Conservation (phyloP, 1,140 invertebrate species). For the Drosophila ananassae region DNA sequence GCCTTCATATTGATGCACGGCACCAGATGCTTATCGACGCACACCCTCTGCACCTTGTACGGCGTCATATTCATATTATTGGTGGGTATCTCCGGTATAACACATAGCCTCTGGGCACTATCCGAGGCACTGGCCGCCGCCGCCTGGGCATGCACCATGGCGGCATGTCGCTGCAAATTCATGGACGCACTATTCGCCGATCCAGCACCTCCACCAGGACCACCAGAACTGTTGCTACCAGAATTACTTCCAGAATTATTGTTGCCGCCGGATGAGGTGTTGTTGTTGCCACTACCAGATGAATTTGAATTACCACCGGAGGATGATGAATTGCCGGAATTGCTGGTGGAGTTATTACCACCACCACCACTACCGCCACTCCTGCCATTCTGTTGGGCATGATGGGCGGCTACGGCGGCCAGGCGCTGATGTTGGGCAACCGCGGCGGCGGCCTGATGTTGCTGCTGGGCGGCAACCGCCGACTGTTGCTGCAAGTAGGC, state of each 20-base stretch:
- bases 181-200: constrained; percentile 70
- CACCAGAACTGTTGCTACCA: neutral
- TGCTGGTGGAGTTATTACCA: neutral
- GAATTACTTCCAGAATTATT: constrained; percentile 18
- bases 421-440: constrained; percentile 63
- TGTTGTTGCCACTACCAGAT: constrained; percentile 27
- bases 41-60: constrained; percentile 90
- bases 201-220: too few species aligned
- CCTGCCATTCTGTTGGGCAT: constrained; percentile 66
- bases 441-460: constrained; percentile 50
- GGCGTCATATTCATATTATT: constrained; percentile 70
- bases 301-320: constrained; percentile 29
- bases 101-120: constrained; percentile 63
- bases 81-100: constrained; percentile 78
- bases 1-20: constrained; percentile 94
- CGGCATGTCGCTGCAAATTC: constrained; percentile 83
- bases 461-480: constrained; percentile 41
- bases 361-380: constrained; percentile 27
- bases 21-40: constrained; percentile 91
- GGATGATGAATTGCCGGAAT: neutral
- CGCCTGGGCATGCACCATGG: constrained; percentile 64
- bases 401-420: constrained; percentile 52
- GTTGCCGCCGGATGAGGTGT: constrained; percentile 1
- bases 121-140: constrained; percentile 57
- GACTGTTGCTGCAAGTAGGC: constrained; percentile 73